Evolutionary conservation across 1,140 invertebrate genomes (phyloP), one percentile per base, ranked within the genome.

Genomic region (Caerostris darwini): DNA sequence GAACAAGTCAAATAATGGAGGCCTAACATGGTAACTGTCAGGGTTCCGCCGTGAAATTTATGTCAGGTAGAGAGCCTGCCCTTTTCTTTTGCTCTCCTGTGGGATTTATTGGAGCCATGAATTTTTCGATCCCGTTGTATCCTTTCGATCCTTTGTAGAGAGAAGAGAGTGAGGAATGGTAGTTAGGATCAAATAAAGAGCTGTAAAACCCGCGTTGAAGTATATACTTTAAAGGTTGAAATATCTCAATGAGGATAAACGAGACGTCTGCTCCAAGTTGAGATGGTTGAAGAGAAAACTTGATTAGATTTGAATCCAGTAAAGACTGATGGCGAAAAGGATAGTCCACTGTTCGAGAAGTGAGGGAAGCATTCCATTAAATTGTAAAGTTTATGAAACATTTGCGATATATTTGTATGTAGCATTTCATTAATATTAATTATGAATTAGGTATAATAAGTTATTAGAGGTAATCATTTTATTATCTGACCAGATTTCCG

Each of bases 21-120:
- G 5, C 71, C 53, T 77, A 77, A 77, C 71, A 77, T 53, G 71
- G 71, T 77, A 77, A 77, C 71, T 77, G 71, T 77, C 69, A 77
- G 69, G 34, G 8, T 7, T 77, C 71, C 8, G 71, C 71, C 71
- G 71, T 4, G 34, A 10, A 77, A 77, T 53, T 53, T 77, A 53
- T 77, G 71, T 77, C 71, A 77, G 71, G 71, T 77, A 77, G 71
- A 12, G 34, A 77, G 7, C 34, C 71, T 77, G 34, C 71, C 61
- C 61, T 17, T n/a, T 71, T 19, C 19, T 71, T 71, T 50, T 77
- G 50, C 34, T 77, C 71, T 5, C 12, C 8, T 34, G 3, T 3
- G 69, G 17, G 59, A 77, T 77, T 77, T 77, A 77, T 77, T 50
- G 71, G 34, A 77, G 3, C 8, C 10, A 19, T 5, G 34, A 34